Evolutionary conservation across 2,888 invertebrate genomes (phyloP).

Genomic region (Cephus nigrinus): DNA sequence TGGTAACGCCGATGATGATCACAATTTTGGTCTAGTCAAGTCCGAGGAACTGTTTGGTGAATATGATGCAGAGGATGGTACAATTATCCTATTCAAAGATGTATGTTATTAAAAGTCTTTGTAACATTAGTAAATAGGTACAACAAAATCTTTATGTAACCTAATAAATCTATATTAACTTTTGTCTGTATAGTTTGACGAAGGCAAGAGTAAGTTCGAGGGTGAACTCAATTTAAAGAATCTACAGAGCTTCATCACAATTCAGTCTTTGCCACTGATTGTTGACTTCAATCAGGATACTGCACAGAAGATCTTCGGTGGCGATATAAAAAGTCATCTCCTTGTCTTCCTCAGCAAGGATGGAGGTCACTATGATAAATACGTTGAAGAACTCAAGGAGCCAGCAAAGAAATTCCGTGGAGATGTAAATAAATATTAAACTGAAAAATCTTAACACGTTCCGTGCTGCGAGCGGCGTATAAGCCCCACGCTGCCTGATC

Average conservation of each 20-base stretch:
- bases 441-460: background rate
- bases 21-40: conserved; percentile 87
- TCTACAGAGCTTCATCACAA: conserved; percentile 85
- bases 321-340: conserved; percentile 96
- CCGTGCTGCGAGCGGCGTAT: no score
- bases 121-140: conserved; percentile 1
- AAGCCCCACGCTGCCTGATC: no score
- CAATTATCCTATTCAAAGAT: conserved; percentile 91
- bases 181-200: conserved; percentile 79
- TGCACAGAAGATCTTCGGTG: conserved; percentile 98
- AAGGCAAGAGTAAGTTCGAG: conserved; percentile 79
- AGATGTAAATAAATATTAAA: conserved; percentile 68
- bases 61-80: conserved; percentile 82
- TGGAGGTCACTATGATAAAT: conserved; percentile 84
- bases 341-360: conserved; percentile 95
- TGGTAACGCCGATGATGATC: conserved; percentile 86
- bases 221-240: conserved; percentile 76
- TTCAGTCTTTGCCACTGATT: conserved; percentile 88
- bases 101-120: conserved; percentile 67
- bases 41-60: conserved; percentile 83
- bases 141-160: conserved; percentile 2
- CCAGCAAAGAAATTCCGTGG: conserved; percentile 92
- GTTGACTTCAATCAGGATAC: conserved; percentile 98
- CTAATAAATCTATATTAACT: conserved; percentile 13
- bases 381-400: conserved; percentile 80